Conservation (phyloP, 2,888 invertebrate genomes). For the Glaucopsyche alexis region DNA sequence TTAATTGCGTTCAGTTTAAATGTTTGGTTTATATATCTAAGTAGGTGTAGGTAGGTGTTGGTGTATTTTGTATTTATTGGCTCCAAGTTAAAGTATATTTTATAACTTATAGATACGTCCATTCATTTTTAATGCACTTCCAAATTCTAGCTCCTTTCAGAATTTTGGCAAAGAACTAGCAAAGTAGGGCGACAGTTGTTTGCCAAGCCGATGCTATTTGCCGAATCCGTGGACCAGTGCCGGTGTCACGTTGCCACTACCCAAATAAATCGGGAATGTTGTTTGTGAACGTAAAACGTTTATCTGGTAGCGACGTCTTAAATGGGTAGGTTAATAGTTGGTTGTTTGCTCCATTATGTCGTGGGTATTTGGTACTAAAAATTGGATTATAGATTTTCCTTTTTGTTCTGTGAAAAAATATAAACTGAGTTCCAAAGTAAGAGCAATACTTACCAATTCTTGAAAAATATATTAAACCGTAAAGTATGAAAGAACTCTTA, state of each 20-base stretch:
- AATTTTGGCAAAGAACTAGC: constrained; percentile 13
- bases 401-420: background rate
- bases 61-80: too few relatives aligned
- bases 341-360: constrained; percentile 17
- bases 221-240: constrained; percentile 70
- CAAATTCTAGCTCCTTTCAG: constrained; percentile 28
- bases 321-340: constrained; percentile 50
- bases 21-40: too few relatives aligned
- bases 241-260: constrained; percentile 68
- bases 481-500: too few relatives aligned
- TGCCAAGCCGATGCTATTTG: constrained; percentile 69
- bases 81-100: too few relatives aligned
- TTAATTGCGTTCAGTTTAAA: too few relatives aligned
- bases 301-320: constrained; percentile 63
- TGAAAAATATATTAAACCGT: too few relatives aligned
- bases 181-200: constrained; percentile 72
- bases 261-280: constrained; percentile 69
- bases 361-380: constrained; percentile 20
- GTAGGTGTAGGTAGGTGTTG: too few relatives aligned
- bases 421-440: too few relatives aligned
- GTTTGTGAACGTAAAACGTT: constrained; percentile 61
- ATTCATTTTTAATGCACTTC: background rate
- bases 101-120: too few relatives aligned
- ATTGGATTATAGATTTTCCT: background rate
- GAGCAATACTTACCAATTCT: too few relatives aligned